Base-by-base conservation (phyloP, 2,113 vertebrate species). In the Xenopus borealis region DNA sequence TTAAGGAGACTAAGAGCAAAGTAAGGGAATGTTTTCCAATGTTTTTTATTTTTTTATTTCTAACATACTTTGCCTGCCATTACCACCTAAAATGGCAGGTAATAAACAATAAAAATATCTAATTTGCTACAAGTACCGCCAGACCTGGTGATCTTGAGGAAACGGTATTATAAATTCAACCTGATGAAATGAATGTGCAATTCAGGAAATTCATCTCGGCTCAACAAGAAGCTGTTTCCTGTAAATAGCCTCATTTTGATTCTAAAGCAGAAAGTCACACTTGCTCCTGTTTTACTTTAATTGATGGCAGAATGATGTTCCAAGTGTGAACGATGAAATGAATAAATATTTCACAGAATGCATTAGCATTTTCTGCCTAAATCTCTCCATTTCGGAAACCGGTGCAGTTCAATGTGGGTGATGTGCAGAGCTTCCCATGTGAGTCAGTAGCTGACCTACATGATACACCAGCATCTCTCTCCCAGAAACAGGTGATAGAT, bases 401-500 rank as follows among this genome's bases (percentile, higher is more conserved):
- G 61, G 9, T 47, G 33, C 72, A 12, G 57, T 27, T 64, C 64
- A 67, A 50, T 40, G 61, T 61, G 30, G 20, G 57, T 68, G 20
- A 64, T 23, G 12, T 23, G 18, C 71, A 64, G 8, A 55, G 61
- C 19, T 52, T 14, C 10, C 9, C 3, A 16, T 57, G 46, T 50
- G 59, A 64, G 72, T 79, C 52, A 66, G 30, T 52, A 45, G 47
- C 52, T 77, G 66, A 77, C 67, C 74, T 68, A 77, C 67, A 70
- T 77, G 74, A 23, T 62, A 68, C 72, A 68, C 44, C 55, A 57
- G 65, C 44, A 52, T 30, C 17, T 58, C 66, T 30, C 64, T 76
- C 11, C 58, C 50, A 69, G 73, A 64, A 27, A 70, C 74, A 77
- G 74, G 74, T 77, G 74, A 77, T 67, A 70, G 74, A 77, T 77